Evolutionary conservation across 2,797 vertebrate genomes (phyloP).

Genomic region (Valencia hispanica): DNA sequence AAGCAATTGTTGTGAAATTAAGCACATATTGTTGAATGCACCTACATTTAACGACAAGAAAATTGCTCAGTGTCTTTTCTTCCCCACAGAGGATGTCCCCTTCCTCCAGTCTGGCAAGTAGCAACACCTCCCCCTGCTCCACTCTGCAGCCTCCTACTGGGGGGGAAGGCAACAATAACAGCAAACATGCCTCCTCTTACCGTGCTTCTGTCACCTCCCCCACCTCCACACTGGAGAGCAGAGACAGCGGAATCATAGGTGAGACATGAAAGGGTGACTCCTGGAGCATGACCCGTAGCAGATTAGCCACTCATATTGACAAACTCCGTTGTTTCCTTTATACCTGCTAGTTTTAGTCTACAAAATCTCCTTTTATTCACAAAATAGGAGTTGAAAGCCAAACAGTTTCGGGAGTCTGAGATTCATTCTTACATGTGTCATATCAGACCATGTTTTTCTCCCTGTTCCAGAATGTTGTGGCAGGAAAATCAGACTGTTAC

Average conservation of each 20-base stretch:
- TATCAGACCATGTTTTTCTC: not conserved
- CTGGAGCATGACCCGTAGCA: not conserved
- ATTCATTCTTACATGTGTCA: not conserved
- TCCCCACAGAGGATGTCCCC: conserved; percentile 89
- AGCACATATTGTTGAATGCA: not conserved
- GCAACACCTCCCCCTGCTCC: conserved; percentile 92
- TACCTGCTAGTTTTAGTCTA: not conserved
- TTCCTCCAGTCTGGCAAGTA: conserved; percentile 94
- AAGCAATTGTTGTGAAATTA: not conserved
- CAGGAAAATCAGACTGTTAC: not conserved
- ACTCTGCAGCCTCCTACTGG: conserved; percentile 86
- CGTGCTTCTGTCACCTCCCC: conserved; percentile 90
- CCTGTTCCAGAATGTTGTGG: not conserved
- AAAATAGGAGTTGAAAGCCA: not conserved
- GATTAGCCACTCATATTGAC: not conserved
- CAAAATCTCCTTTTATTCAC: not conserved
- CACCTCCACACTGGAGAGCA: conserved; percentile 94
- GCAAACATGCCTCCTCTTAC: conserved; percentile 80
- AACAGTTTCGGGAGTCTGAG: not conserved
- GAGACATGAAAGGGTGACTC: conserved; percentile 47
- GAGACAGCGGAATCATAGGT: conserved; percentile 97
- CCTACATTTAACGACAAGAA: not conserved
- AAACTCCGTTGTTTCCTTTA: not conserved
- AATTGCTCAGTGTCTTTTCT: not conserved
- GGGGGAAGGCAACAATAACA: conserved; percentile 60